A percentile compares a stretch with the other conserved stretches of the same genome.
These are phyloP conservation scores for Dolichallabes microphthalmus DNA, from an alignment of 2,113 vertebrate species.

Conservation along the genomic window DNA sequence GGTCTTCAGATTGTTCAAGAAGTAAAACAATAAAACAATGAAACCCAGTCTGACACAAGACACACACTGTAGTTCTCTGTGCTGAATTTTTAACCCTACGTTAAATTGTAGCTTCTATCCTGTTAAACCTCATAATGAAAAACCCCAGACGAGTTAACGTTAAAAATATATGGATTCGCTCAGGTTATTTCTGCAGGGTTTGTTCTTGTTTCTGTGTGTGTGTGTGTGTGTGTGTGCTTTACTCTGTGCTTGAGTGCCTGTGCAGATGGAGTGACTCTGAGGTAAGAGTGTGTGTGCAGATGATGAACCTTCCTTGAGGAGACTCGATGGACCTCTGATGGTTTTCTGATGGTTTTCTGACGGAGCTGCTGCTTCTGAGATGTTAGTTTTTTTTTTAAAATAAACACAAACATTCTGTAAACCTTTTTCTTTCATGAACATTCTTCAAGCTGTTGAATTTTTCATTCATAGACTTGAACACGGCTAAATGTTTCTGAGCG, in stretches of 20 bases:
- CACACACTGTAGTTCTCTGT: background rate
- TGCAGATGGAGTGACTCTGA: slow-evolving; percentile 8
- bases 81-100: background rate
- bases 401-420: slow-evolving; percentile 19
- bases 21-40: background rate
- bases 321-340: background rate
- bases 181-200: background rate
- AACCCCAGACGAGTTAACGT: background rate
- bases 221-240: slow-evolving; percentile 15
- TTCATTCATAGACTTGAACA: background rate
- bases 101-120: background rate
- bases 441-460: slow-evolving; percentile 7
- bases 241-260: slow-evolving; percentile 20
- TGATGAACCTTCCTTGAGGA: background rate
- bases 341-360: background rate
- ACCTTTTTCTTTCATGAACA: slow-evolving; percentile 28
- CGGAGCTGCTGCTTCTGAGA: background rate
- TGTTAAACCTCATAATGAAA: too few relatives aligned
- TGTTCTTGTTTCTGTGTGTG: background rate
- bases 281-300: slow-evolving; percentile 7
- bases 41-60: background rate
- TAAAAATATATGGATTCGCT: background rate
- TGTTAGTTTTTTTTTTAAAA: background rate
- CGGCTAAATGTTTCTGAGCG: background rate
- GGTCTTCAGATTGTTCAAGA: background rate